These are phyloP conservation scores for Nannospalax galili DNA, from an alignment of 2,113 vertebrate species.

Conservation along the genomic window DNA sequence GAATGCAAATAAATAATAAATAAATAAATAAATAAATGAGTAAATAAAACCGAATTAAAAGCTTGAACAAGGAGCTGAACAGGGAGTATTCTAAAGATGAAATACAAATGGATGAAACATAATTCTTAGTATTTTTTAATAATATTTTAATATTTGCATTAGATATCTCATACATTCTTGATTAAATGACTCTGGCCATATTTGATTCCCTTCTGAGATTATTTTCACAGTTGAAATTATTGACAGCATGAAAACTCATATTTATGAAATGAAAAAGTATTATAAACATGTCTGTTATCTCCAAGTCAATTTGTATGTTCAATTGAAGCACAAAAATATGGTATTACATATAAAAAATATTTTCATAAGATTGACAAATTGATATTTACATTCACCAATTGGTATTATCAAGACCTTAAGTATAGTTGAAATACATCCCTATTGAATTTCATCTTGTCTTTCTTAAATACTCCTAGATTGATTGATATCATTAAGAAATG, in stretches of 20 bases:
- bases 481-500: neutral
- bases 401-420: neutral
- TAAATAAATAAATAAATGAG: too few species aligned
- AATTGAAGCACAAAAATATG: neutral
- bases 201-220: neutral
- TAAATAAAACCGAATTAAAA: too few species aligned
- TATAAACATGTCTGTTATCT: neutral
- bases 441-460: neutral
- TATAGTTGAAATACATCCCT: neutral
- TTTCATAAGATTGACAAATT: neutral
- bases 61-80: too few species aligned
- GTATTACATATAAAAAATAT: neutral
- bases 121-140: neutral
- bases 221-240: constrained; percentile 12
- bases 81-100: too few species aligned
- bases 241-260: neutral
- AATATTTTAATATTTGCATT: neutral
- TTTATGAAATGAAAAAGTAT: neutral
- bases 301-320: neutral
- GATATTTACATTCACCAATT: neutral
- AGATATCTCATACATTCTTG: neutral
- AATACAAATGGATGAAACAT: too few species aligned
- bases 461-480: neutral
- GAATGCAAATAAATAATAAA: too few species aligned
- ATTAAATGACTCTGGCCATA: neutral